Evolutionary conservation across 1,140 invertebrate genomes (phyloP).

Genomic region (Penaeus indicus): DNA sequence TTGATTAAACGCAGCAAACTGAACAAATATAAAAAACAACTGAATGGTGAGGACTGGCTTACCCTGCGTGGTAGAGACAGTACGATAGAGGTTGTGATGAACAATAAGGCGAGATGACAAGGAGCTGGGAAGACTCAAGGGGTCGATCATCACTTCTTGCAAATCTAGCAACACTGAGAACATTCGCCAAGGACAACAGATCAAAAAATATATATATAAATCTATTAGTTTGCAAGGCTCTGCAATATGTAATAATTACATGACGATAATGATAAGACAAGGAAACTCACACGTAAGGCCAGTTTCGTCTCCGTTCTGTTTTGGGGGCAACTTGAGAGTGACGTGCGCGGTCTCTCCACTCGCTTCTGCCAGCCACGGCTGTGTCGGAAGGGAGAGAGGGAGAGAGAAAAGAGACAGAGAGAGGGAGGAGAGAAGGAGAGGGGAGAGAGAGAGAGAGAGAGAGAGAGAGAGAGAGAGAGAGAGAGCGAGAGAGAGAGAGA

Average conservation of each 20-base stretch:
- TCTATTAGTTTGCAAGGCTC: no score
- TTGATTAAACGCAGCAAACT: no score
- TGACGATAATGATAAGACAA: no score
- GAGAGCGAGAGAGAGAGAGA: no score
- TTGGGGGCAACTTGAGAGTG: slow-evolving; percentile 41
- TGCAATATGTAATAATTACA: no score
- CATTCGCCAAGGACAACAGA: background rate
- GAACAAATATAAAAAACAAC: no score
- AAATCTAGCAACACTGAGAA: slow-evolving; percentile 42
- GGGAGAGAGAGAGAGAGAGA: no score
- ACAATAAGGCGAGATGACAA: slow-evolving; percentile 35
- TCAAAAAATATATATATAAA: no score
- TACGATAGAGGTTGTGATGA: slow-evolving; percentile 36
- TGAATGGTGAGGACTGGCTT: no score
- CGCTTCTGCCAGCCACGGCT: slow-evolving; percentile 49
- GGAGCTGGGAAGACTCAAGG: slow-evolving; percentile 34
- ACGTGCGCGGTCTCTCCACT: slow-evolving; percentile 42
- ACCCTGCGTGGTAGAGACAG: slow-evolving; percentile 52
- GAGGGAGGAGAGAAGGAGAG: no score
- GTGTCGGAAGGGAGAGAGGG: background rate
- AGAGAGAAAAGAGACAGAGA: no score
- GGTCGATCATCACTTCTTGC: slow-evolving; percentile 52
- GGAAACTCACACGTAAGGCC: slow-evolving; percentile 35
- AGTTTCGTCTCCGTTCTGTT: background rate
- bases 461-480: no score